phyloP scores from a whole-genome alignment of 2,888 invertebrate species.

The Rhorus exstirpatorius region DNA sequence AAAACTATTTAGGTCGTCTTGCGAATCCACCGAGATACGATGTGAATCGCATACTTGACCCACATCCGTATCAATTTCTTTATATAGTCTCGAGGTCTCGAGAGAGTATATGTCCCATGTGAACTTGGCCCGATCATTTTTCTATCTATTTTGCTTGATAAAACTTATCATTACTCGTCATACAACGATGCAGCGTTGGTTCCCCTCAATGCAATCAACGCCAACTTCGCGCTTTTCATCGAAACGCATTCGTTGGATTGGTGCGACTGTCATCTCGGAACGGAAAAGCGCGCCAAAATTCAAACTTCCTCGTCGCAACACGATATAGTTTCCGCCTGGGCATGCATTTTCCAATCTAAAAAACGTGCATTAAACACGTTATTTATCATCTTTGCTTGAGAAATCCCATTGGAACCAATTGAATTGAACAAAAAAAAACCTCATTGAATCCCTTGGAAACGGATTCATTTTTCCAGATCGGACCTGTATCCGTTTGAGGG shows the following conservation, averaged over 20 bases:
- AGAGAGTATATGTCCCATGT: too few relatives aligned
- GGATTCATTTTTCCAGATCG: too few relatives aligned
- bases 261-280: background rate
- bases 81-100: background rate
- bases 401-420: too few relatives aligned
- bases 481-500: too few relatives aligned
- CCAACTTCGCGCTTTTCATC: background rate
- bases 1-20: background rate
- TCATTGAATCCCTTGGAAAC: too few relatives aligned
- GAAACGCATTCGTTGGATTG: background rate
- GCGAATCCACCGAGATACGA: background rate
- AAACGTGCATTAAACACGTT: too few relatives aligned
- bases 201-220: background rate
- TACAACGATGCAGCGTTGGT: background rate
- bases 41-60: background rate
- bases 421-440: too few relatives aligned
- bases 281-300: conserved; percentile 38
- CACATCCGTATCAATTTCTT: background rate
- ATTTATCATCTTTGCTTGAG: too few relatives aligned
- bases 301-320: background rate
- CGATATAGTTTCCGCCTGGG: conserved; percentile 3
- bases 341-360: too few relatives aligned
- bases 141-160: too few relatives aligned
- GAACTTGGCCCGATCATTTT: background rate
- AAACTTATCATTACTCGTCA: too few relatives aligned